A percentile compares a stretch with the other conserved stretches of the same genome.
Evolutionary conservation across 2,888 invertebrate genomes (phyloP).

Genomic region (Drosophila meridionalis): DNA sequence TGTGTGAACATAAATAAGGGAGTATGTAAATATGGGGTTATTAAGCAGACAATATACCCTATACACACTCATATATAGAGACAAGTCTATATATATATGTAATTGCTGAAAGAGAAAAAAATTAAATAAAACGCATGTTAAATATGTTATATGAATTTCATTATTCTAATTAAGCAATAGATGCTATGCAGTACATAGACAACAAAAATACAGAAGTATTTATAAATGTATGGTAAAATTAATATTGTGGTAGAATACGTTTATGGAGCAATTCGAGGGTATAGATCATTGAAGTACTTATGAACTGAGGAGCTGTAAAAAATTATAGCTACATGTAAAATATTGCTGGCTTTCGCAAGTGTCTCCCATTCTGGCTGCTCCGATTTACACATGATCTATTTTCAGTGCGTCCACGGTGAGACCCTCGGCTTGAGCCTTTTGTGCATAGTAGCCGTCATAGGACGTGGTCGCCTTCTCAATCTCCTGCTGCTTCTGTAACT

Average conservation of each 20-base stretch:
- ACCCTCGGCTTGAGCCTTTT: slow-evolving; percentile 74
- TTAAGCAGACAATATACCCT: slow-evolving; percentile 4
- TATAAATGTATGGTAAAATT: slow-evolving; percentile 52
- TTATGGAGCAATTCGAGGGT: slow-evolving; percentile 57
- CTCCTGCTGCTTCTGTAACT: slow-evolving; percentile 73
- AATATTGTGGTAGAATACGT: slow-evolving; percentile 56
- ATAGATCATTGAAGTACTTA: slow-evolving; percentile 49
- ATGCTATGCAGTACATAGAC: slow-evolving; percentile 61
- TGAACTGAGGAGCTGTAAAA: slow-evolving; percentile 49
- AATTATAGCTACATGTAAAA: slow-evolving; percentile 54
- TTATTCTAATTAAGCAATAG: slow-evolving; percentile 62
- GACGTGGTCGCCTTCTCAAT: slow-evolving; percentile 74
- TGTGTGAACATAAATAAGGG: slow-evolving; percentile 1
- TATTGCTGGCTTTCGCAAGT: slow-evolving; percentile 51
- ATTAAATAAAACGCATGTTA: slow-evolving; percentile 11
- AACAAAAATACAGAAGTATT: slow-evolving; percentile 54
- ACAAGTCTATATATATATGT: neutral
- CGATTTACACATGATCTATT: slow-evolving; percentile 67
- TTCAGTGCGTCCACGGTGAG: slow-evolving; percentile 68
- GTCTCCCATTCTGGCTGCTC: slow-evolving; percentile 11
- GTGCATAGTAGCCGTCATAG: slow-evolving; percentile 73
- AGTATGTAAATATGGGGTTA: slow-evolving; percentile 8
- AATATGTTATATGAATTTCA: slow-evolving; percentile 55
- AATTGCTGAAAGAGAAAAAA: neutral
- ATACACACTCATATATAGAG: neutral